Conservation (phyloP, 1,140 invertebrate species). For the Diachasmimorpha longicaudata region DNA sequence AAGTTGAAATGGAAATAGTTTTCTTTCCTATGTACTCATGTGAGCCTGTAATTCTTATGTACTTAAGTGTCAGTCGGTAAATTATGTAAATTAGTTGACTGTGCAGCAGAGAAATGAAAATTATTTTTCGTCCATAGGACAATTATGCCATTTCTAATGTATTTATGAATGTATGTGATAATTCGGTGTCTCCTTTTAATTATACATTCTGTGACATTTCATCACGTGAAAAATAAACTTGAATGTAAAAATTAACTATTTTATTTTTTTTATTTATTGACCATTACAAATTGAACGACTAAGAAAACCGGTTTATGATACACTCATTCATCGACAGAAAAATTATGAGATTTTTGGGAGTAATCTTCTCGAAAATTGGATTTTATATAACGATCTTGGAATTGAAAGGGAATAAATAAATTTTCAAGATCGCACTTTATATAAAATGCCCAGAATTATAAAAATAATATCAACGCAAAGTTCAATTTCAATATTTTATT, state of each 20-base stretch:
- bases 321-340: too few relatives aligned
- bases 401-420: too few relatives aligned
- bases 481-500: too few relatives aligned
- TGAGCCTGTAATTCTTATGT: not conserved
- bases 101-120: slow-evolving; percentile 1
- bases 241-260: not conserved
- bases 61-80: not conserved
- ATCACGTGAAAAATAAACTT: not conserved
- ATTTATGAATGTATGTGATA: slow-evolving; percentile 7
- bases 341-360: too few relatives aligned
- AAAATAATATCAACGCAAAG: too few relatives aligned
- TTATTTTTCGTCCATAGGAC: not conserved
- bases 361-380: too few relatives aligned
- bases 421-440: too few relatives aligned
- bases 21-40: not conserved
- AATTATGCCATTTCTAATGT: not conserved
- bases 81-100: not conserved
- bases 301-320: not conserved
- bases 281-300: not conserved
- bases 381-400: too few relatives aligned
- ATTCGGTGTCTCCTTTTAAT: not conserved
- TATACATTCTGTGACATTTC: not conserved
- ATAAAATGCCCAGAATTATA: too few relatives aligned
- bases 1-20: not conserved
- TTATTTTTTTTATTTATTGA: not conserved